A percentile compares a stretch with the other conserved stretches of the same genome.
phyloP scores from a whole-genome alignment of 2,113 vertebrate species.

The Anguilla rostrata region DNA sequence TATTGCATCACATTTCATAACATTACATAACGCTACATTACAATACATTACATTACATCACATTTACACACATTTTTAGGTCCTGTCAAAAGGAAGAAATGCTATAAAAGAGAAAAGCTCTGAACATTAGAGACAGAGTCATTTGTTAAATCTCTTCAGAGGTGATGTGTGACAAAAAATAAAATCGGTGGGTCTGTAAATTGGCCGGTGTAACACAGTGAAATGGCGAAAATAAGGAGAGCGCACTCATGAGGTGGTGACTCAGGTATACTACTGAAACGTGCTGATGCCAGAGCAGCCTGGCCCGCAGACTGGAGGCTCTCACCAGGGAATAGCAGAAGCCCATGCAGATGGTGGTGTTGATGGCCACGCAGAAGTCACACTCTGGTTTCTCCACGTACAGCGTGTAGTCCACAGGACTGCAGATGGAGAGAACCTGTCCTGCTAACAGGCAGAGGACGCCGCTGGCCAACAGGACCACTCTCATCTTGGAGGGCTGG shows the following conservation, averaged over 20 bases:
- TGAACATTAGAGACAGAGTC: no score
- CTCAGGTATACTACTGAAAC: not conserved
- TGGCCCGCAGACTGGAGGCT: not conserved
- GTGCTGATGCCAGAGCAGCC: not conserved
- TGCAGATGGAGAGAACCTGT: constrained; percentile 75
- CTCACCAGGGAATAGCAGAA: constrained; percentile 91
- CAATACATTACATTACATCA: no score
- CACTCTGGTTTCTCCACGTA: constrained; percentile 87
- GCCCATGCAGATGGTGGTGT: constrained; percentile 93
- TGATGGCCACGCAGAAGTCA: constrained; percentile 88
- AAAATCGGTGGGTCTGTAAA: not conserved
- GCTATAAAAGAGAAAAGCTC: no score
- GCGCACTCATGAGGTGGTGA: not conserved
- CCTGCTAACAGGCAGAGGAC: constrained; percentile 76
- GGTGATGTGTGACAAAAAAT: not conserved
- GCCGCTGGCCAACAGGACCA: constrained; percentile 65
- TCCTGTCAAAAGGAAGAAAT: no score
- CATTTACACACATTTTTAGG: no score
- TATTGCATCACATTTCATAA: no score
- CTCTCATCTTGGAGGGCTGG: constrained; percentile 64
- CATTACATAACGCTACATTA: no score
- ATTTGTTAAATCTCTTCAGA: not conserved
- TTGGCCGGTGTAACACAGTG: not conserved
- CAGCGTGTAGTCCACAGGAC: constrained; percentile 82
- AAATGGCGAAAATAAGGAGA: not conserved